Conservation (phyloP, 2,113 vertebrate species). For the Rousettus leschenaultii region DNA sequence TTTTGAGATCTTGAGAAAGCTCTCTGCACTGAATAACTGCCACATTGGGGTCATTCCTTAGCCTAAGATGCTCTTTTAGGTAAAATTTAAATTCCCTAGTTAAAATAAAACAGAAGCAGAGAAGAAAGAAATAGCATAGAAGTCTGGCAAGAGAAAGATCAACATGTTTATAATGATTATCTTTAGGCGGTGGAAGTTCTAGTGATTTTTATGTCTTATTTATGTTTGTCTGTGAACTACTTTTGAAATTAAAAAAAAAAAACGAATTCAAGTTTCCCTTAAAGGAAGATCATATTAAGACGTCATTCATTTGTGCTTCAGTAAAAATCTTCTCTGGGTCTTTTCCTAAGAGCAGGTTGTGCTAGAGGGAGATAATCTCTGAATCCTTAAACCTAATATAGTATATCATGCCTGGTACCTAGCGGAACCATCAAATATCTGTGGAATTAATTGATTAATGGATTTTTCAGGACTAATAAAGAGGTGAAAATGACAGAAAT, state of each 20-base stretch:
- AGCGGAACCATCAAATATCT: background rate
- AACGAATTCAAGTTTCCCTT: background rate
- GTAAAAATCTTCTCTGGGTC: background rate
- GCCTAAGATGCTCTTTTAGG: background rate
- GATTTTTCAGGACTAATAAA: background rate
- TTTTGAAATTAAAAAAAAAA: background rate
- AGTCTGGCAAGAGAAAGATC: background rate
- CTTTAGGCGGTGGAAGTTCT: background rate
- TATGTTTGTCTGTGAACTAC: background rate
- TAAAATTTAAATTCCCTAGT: background rate
- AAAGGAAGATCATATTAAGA: background rate
- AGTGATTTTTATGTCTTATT: conserved; percentile 9
- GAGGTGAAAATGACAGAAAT: background rate
- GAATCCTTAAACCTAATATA: background rate
- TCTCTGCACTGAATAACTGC: background rate
- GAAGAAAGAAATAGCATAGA: background rate
- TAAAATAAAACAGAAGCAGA: conserved; percentile 9
- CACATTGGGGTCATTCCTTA: background rate
- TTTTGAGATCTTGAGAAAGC: background rate
- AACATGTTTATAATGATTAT: background rate
- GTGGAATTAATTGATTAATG: background rate
- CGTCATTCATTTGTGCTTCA: background rate
- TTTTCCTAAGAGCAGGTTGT: background rate
- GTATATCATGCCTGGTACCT: background rate
- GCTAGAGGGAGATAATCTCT: background rate